Percentiles rank a stretch among this genome's conserved stretches.
phyloP scores from a whole-genome alignment of 2,888 invertebrate genomes.

The Conchocele bisecta region DNA sequence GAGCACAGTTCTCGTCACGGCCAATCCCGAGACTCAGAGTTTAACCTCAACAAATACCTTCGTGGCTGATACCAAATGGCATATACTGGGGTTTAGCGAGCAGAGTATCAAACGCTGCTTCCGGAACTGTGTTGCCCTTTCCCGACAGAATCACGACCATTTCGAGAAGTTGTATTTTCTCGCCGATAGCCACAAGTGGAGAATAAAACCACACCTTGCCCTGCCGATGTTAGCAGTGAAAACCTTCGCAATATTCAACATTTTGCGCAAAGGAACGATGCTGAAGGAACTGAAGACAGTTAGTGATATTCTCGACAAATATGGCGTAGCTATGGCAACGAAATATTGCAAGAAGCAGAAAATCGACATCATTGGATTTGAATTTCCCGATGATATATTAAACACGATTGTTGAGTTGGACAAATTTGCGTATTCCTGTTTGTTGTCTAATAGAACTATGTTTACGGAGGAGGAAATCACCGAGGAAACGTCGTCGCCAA shows the following conservation, averaged over 20 bases:
- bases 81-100: slow-evolving; percentile 63
- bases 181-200: slow-evolving; percentile 54
- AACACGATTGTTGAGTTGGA: slow-evolving; percentile 61
- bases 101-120: slow-evolving; percentile 60
- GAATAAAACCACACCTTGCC: slow-evolving; percentile 44
- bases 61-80: slow-evolving; percentile 61
- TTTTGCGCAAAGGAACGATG: slow-evolving; percentile 50
- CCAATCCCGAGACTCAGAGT: slow-evolving; percentile 57
- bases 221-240: slow-evolving; percentile 62
- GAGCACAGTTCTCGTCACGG: slow-evolving; percentile 67
- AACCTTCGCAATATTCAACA: slow-evolving; percentile 57
- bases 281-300: slow-evolving; percentile 58
- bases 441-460: slow-evolving; percentile 35
- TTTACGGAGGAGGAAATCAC: slow-evolving; percentile 63
- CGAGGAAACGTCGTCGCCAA: slow-evolving; percentile 39
- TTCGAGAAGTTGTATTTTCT: slow-evolving; percentile 61
- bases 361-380: slow-evolving; percentile 59
- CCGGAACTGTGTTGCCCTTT: slow-evolving; percentile 60
- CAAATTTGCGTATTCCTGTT: slow-evolving; percentile 60
- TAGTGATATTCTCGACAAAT: slow-evolving; percentile 66
- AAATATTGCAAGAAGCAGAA: slow-evolving; percentile 63
- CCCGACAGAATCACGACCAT: slow-evolving; percentile 60
- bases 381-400: slow-evolving; percentile 65
- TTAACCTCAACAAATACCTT: slow-evolving; percentile 39
- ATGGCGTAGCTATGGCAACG: slow-evolving; percentile 66